A percentile compares a stretch with the other conserved stretches of the same genome.
phyloP scores from a whole-genome alignment of 2,888 invertebrate species.

The Atherix ibis region DNA sequence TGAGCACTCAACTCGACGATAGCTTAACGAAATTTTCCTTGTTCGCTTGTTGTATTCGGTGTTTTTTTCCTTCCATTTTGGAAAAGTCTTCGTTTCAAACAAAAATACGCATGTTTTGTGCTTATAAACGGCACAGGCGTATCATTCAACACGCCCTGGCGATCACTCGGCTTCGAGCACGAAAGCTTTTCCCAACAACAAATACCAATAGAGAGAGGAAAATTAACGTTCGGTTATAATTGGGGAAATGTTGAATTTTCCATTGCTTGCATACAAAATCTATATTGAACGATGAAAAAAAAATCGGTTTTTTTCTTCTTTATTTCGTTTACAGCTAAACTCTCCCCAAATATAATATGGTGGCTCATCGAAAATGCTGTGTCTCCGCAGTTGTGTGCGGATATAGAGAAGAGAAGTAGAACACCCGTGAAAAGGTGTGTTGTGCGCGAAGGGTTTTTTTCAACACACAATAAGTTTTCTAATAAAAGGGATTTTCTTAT shows the following conservation, averaged over 20 bases:
- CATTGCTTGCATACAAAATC: too few relatives aligned
- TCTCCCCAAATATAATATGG: neutral
- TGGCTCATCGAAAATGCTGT: too few relatives aligned
- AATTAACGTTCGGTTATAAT: neutral
- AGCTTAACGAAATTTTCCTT: too few relatives aligned
- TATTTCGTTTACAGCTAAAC: neutral
- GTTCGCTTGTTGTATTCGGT: too few relatives aligned
- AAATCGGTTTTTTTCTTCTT: neutral
- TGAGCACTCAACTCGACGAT: too few relatives aligned
- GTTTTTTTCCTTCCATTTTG: too few relatives aligned
- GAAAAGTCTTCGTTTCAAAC: too few relatives aligned
- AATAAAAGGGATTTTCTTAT: too few relatives aligned
- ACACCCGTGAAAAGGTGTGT: conserved; percentile 15
- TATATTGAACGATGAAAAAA: conserved; percentile 7
- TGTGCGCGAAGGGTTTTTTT: conserved; percentile 15
- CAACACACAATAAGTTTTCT: neutral
- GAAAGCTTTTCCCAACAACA: conserved; percentile 5
- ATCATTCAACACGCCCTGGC: neutral
- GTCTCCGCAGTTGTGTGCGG: conserved; percentile 5
- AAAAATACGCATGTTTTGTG: too few relatives aligned
- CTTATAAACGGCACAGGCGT: too few relatives aligned
- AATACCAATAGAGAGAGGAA: neutral
- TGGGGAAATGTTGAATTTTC: conserved; percentile 3
- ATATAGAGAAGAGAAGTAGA: conserved; percentile 5
- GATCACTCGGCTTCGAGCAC: conserved; percentile 8